phyloP scores from a whole-genome alignment of 2,113 vertebrate genomes.

The Coracopsis vasa region DNA sequence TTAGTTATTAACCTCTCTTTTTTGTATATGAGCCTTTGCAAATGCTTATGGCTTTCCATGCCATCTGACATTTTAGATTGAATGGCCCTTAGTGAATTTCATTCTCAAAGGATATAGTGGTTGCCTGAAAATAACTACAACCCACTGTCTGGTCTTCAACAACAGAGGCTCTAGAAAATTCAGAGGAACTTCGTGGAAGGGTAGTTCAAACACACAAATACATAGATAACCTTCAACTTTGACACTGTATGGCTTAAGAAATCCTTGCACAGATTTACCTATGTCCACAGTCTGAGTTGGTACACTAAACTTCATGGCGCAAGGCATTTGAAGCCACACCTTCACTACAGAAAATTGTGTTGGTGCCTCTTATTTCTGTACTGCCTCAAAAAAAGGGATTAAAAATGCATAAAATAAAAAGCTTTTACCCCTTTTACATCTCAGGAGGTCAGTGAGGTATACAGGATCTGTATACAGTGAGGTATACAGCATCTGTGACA shows the following conservation, averaged over 20 bases:
- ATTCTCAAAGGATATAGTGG: neutral
- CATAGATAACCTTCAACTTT: neutral
- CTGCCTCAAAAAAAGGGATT: neutral
- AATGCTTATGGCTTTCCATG: neutral
- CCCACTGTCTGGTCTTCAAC: neutral
- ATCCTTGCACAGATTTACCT: neutral
- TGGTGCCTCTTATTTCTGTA: neutral
- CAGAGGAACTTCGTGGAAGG: neutral
- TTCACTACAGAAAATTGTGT: neutral
- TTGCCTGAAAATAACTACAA: neutral
- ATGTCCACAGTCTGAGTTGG: neutral
- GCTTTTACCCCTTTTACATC: constrained; percentile 40
- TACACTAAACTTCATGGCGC: neutral
- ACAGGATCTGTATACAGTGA: too few relatives aligned
- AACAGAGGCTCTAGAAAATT: neutral
- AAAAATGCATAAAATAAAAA: too few relatives aligned
- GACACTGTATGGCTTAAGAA: neutral
- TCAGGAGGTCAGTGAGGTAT: constrained; percentile 6
- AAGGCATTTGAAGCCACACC: neutral
- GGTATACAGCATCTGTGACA: neutral
- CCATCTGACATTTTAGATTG: neutral
- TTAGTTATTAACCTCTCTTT: neutral
- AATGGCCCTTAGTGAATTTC: neutral
- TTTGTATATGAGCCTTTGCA: neutral
- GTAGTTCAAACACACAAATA: neutral